phyloP scores from a whole-genome alignment of 2,888 invertebrate species.

The Euphydryas editha region DNA sequence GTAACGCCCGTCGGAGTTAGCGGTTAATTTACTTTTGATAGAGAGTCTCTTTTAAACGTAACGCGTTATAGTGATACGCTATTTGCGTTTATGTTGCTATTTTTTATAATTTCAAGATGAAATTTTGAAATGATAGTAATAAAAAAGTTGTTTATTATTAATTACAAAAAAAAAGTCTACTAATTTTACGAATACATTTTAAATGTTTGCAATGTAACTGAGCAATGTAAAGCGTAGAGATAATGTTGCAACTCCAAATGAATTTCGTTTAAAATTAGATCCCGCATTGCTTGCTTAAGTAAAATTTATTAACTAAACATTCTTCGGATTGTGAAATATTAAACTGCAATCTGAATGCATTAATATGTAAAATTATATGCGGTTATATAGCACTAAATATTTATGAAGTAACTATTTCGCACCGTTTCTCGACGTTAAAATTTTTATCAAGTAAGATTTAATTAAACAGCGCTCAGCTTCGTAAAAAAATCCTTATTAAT shows the following conservation, averaged over 20 bases:
- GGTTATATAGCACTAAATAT: not conserved
- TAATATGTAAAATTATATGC: not conserved
- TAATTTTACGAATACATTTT: not conserved
- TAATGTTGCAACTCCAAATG: not conserved
- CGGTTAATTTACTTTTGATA: not conserved
- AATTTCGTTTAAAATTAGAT: not conserved
- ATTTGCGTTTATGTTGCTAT: not conserved
- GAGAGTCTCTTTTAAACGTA: not conserved
- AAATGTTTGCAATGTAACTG: not conserved
- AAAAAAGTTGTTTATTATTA: too few relatives aligned
- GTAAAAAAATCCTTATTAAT: slow-evolving; percentile 11
- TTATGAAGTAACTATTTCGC: not conserved
- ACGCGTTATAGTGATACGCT: not conserved
- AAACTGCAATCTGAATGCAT: not conserved
- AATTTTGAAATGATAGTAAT: too few relatives aligned
- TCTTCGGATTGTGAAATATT: not conserved
- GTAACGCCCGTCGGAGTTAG: not conserved
- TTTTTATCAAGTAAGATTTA: slow-evolving; percentile 8
- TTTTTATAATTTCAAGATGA: too few relatives aligned
- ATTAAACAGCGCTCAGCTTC: slow-evolving; percentile 23
- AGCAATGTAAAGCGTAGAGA: not conserved
- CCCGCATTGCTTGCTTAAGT: not conserved
- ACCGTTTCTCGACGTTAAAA: not conserved
- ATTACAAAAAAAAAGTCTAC: too few relatives aligned
- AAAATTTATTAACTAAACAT: not conserved